Evolutionary conservation across 2,888 invertebrate species (phyloP), one percentile per base, ranked within the genome.

Genomic region (Lepas anatifera): DNA sequence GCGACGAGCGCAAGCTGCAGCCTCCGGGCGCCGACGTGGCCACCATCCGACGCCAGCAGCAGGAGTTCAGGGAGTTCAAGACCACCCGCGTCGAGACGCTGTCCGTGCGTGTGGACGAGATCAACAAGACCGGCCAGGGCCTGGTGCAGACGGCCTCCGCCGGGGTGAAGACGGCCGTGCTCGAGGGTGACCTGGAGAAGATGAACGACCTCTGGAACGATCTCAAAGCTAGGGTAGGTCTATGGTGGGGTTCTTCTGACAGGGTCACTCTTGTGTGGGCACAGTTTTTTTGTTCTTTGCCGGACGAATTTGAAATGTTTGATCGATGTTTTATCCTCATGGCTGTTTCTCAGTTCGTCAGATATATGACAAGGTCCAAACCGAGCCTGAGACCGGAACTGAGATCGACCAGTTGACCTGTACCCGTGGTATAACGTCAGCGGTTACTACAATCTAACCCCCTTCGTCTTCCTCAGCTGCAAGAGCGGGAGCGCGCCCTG

Each of bases 121-220:
- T 92, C 76, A 93, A 92, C 80, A 86, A 87, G 76, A 82, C 87
- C 29, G 96, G 96, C 0, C 92, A 95, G 76, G 88, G 89, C 0
- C 84, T 98, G 58, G 89, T 97, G 70, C 87, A 95, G 74, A 90
- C 93, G 0, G 97, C 97, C 0, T 86, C 89, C 18, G 87, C 90
- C 69, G 94, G 94, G 1, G 95, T 95, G 3, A 89, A 87, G 75
- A 97, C 96, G 0, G 83, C 84, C 29, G 84, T 84, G 69, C 84
- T 98, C 46, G 97, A 97, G 80, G 89, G 89, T 78, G 95, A 95
- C 78, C 79, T 95, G 69, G 96, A 96, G 78, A 89, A 87, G 79
- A 86, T 97, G 84, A 94, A 94, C 77, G 93, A 95, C 71, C 87
- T 86, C 71, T 96, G 95, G 95, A 93, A 95, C 79, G 88, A 90